Evolutionary conservation across 37 sponge, comb jelly and placozoan genomes (phyloP), one percentile per base, ranked within the genome.

Genomic region (Hormiphora californensis): DNA sequence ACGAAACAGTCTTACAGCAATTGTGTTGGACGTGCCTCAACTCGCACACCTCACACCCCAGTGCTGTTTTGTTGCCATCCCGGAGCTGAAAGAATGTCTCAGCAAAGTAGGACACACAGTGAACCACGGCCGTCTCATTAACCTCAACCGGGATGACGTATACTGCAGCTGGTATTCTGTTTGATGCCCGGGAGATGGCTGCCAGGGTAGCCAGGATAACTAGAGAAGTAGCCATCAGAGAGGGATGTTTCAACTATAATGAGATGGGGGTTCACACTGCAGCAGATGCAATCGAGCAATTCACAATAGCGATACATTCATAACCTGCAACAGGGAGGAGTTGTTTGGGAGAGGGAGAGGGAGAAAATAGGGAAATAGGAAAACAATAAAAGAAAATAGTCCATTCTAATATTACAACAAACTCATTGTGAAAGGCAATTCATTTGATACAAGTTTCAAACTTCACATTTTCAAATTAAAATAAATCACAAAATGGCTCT

Each of bases 91-190:
- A 36, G 5, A 73, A n/a, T 7, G 81, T 73, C 46, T 40, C 43
- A 8, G 32, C 81, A 33, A 73, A 73, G 81, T 73, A 73, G 27
- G 81, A 73, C 8, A 73, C 81, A 21, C 81, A 73, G 23, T 73
- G 38, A 4, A 73, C 46, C 11, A 36, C 46, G 15, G 81, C 81
- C 8, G 27, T 9, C 25, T 73, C 46, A 28, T 39, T 40, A 43
- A 43, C 17, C 21, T 40, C 1, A 30, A 73, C 43, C 27, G 81
- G 81, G 44, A 73, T 73, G 2, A 73, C 81, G 46, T 73, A 73
- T 22, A 36, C 43, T 2, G 81, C 43, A 21, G 40, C 81, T 0
- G 81, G 81, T 11, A 4, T 73, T 19, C 81, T 37, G 81, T 73
- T 73, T n/a, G n/a, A n/a, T n/a, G n/a, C n/a, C n/a, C n/a, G n/a